These are phyloP conservation scores for Lethenteron reissneri DNA, from an alignment of 2,113 vertebrate genomes.

Conservation along the genomic window DNA sequence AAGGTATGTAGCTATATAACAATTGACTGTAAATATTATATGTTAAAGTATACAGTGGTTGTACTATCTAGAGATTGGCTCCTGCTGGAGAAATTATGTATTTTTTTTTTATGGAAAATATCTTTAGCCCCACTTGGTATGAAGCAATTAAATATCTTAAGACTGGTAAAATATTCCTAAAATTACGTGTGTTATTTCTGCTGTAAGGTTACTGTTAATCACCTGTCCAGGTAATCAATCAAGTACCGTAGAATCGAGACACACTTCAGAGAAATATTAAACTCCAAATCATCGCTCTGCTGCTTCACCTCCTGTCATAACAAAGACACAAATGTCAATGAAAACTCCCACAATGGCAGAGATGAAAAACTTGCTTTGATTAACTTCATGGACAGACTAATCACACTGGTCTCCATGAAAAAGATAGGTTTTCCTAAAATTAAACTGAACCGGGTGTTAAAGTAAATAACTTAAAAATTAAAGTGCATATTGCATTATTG, in stretches of 20 bases:
- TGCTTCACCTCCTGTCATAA: constrained; percentile 40
- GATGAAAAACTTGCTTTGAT: too few relatives aligned
- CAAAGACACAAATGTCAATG: neutral
- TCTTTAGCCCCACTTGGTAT: neutral
- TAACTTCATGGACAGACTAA: too few relatives aligned
- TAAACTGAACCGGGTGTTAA: too few relatives aligned
- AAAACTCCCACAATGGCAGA: neutral
- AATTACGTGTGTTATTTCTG: neutral
- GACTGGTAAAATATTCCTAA: neutral
- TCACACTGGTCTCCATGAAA: too few relatives aligned
- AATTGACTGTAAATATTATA: neutral
- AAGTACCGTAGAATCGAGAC: constrained; percentile 64
- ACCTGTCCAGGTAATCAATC: constrained; percentile 62
- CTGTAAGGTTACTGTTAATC: constrained; percentile 7
- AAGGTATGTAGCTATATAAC: too few relatives aligned
- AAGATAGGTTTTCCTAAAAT: too few relatives aligned
- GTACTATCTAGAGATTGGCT: neutral
- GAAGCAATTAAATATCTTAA: neutral
- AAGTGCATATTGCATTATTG: too few relatives aligned
- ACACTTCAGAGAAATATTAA: constrained; percentile 67
- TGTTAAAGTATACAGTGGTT: neutral
- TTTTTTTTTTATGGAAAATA: neutral
- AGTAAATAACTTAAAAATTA: too few relatives aligned
- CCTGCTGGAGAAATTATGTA: neutral
- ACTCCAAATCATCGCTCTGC: constrained; percentile 43